Base-by-base conservation (phyloP, 2,797 vertebrate genomes). In the Eulemur coronatus region DNA sequence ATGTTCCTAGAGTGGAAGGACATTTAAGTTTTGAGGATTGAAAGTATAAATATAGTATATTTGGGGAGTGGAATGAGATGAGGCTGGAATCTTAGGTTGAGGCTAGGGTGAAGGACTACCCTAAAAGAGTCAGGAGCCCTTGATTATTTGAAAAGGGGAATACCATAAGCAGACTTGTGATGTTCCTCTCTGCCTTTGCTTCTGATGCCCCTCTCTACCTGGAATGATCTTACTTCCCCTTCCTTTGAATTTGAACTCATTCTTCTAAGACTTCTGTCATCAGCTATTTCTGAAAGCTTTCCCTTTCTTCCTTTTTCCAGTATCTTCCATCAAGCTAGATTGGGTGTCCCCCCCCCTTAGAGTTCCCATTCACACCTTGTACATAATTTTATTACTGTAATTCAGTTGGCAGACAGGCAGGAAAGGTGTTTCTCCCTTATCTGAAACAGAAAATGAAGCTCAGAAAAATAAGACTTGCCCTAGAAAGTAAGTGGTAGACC, bases 371-470 rank as follows among this genome's bases (percentile, higher is more conserved):
- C 61, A 96, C 24, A 82, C 61, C 59, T 81, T 70, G 63, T 61
- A 59, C 69, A n/a, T 90, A 91, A 82, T 96, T 72, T 91, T 89
- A 78, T 92, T 93, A 92, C 35, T 72, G 18, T 88, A 75, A 50
- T 97, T 96, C 24, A 78, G 15, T 76, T 67, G 75, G 48, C 63
- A 91, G 41, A 22, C 55, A 95, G 79, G n/a, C 87, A 90, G 69
- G 84, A 73, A 96, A 75, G 28, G 24, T 89, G 63, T 92, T 87
- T 87, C 72, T 46, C 30, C 94, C 89, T 75, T 86, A 93, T 38
- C 28, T 84, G 52, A 95, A 92, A 95, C 30, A 81, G 38, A 96
- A 89, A 92, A 89, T 75, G 90, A 97, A 93, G 82, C 35, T 73
- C 46, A 94, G 88, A 67, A 95, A 93, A 89, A 70, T 48, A 95